Conservation (phyloP, 2,888 invertebrate species). For the Orthosia incerta region DNA sequence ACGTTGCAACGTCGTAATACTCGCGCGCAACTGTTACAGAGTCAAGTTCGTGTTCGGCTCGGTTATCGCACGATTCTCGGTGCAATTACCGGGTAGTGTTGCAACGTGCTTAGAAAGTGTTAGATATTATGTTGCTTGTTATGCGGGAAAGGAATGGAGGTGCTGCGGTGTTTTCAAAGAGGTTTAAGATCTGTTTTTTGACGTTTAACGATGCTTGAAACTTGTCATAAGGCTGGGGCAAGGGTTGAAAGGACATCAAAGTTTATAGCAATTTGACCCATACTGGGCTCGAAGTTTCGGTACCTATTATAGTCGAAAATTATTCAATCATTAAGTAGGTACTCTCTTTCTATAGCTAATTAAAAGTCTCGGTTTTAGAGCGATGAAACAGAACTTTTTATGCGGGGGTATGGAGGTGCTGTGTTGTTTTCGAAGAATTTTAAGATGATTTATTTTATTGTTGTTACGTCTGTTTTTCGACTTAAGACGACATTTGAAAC, state of each 20-base stretch:
- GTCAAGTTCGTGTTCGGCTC: constrained; percentile 45
- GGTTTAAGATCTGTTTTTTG: not conserved
- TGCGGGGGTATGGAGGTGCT: not conserved
- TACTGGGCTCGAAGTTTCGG: not conserved
- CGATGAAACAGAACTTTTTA: not conserved
- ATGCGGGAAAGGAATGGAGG: not conserved
- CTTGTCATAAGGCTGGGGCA: too few species aligned
- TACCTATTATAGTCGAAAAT: too few species aligned
- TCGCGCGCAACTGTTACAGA: constrained; percentile 18
- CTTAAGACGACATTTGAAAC: not conserved
- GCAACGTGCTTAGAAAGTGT: constrained; percentile 42
- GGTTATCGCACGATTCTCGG: constrained; percentile 44
- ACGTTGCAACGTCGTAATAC: constrained; percentile 28
- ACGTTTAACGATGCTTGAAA: not conserved
- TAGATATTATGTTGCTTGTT: constrained; percentile 7
- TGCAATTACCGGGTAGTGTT: constrained; percentile 43
- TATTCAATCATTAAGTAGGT: too few species aligned
- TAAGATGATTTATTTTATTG: not conserved
- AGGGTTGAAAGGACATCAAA: too few species aligned
- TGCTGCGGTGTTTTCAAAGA: not conserved
- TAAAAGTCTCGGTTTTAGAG: too few species aligned
- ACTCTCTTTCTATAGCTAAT: too few species aligned
- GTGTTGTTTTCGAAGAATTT: not conserved
- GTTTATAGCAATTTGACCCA: not conserved
- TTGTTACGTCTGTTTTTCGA: not conserved